Base-by-base conservation (phyloP, 2,113 vertebrate species). In the Halichoeres trimaculatus region DNA sequence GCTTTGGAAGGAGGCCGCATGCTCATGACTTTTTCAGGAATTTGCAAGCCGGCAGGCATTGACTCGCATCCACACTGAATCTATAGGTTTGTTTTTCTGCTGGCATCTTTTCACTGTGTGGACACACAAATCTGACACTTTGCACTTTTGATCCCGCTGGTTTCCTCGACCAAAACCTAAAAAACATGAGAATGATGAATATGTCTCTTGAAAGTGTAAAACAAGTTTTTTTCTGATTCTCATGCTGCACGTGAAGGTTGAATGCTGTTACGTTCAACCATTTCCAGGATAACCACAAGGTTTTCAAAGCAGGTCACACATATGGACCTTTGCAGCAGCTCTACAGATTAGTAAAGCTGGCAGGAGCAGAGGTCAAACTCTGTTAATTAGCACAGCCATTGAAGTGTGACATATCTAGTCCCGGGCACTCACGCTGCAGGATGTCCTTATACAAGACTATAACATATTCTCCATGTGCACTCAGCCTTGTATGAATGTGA, bases 311-410 rank as follows among this genome's bases (percentile, higher is more conserved):
- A 8, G 10, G 5, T 23, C 35, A 12, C 47, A 36, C 61, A 24
- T 41, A 10, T 64, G 38, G 70, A 63, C 69, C 57, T 68, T 70
- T 2, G 24, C 38, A 47, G 38, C 57, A 36, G 65, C 62, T 62
- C 17, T 3, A 10, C 70, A 64, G 63, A 84, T 87, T 69, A 78
- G 19, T 16, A 38, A 38, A 67, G 64, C 50, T 12, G 26, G n/a
- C 55, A 34, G 74, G 67, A 61, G 55, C 60, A 70, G 47, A 75
- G 83, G 86, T 73, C 83, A 75, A 40, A 65, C 60, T 70, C 63
- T 69, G 81, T 81, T 83, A 78, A 85, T 83, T 72, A 78, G 58
- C 17, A 41, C 54, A 54, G 57, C 45, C 74, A 54, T 26, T 59
- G 66, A 78, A 73, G 67, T 60, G 74, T 70, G 70, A 70, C 70